Evolutionary conservation across 2,113 vertebrate species (phyloP), one percentile per base, ranked within the genome.

Genomic region (Eleginops maclovinus): DNA sequence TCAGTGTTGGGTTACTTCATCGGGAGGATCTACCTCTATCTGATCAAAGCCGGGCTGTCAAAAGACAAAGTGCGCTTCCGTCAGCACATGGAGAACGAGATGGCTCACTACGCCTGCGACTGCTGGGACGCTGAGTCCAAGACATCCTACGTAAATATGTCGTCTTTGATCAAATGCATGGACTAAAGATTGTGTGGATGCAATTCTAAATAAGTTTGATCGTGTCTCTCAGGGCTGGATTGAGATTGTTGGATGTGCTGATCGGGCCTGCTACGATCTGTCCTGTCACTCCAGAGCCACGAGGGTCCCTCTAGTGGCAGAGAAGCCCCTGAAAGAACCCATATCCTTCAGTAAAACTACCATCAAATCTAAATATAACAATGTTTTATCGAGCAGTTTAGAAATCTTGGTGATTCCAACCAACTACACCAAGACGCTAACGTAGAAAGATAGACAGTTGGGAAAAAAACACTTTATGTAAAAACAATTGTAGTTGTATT

Each of bases 41-140:
- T 99, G 49, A 77, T 80, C 1, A 97, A 96, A 95, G 97, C 96
- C 0, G 97, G 97, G 1, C 90, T 99, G 0, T 93, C 95, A 67
- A 95, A 96, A 1, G 95, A 95, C 28, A 97, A 97, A 83, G 95
- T 99, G 77, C 96, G 97, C 61, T 98, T 99, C 95, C 96, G 97
- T 2, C 97, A 99, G 93, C 97, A 99, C 83, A 99, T 99, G 97
- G 97, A 99, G 79, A 99, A 98, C 2, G 97, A 99, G 92, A 98
- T 99, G 97, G 97, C 97, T 71, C 97, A 99, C 77, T 99, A 99
- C 3, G 97, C 97, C 36, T 98, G 97, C 14, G 97, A 99, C 94
- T 99, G 97, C 90, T 99, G 97, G 97, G 97, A 99, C 16, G 97
- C 97, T 0, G 97, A 99, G 76, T 95, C 97, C 77, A 96, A 97